A percentile compares a stretch with the other conserved stretches of the same genome.
Evolutionary conservation across 2,888 invertebrate genomes (phyloP).

Genomic region (Lycocerus yunnanus): DNA sequence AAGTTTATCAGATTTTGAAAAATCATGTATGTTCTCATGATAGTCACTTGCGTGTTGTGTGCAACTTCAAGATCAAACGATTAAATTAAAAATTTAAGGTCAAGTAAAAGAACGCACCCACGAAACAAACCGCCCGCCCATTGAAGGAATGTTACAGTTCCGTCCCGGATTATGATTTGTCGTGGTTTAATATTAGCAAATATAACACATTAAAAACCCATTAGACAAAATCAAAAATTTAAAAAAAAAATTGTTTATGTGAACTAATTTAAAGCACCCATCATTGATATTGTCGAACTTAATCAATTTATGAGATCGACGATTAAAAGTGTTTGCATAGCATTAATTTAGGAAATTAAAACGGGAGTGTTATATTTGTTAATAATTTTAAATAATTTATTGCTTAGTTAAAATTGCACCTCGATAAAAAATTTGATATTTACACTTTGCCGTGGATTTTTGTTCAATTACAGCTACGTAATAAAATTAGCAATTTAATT

Average conservation of each 20-base stretch:
- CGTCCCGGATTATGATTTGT: slow-evolving; percentile 12
- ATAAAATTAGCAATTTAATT: not conserved
- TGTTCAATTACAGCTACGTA: not conserved
- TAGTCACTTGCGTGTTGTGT: not conserved
- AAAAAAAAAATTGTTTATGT: not conserved
- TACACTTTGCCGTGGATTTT: not conserved
- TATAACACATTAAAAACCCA: not conserved
- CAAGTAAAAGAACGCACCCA: slow-evolving; percentile 19
- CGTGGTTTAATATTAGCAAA: not conserved
- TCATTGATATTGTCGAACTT: not conserved
- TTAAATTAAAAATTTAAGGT: slow-evolving; percentile 13
- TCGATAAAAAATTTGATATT: not conserved
- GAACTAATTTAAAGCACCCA: not conserved
- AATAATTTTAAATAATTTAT: not conserved
- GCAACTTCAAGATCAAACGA: slow-evolving; percentile 14
- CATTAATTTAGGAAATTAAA: not conserved
- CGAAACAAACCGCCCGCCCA: slow-evolving; percentile 10
- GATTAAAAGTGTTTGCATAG: not conserved
- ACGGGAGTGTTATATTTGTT: not conserved
- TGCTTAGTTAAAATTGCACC: not conserved
- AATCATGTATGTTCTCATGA: not conserved
- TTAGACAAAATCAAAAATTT: not conserved
- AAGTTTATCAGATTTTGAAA: not conserved
- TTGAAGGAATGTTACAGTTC: slow-evolving; percentile 14
- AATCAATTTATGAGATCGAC: not conserved